Base-by-base conservation (phyloP, 1,140 invertebrate species). In the Drosophila grimshawi region DNA sequence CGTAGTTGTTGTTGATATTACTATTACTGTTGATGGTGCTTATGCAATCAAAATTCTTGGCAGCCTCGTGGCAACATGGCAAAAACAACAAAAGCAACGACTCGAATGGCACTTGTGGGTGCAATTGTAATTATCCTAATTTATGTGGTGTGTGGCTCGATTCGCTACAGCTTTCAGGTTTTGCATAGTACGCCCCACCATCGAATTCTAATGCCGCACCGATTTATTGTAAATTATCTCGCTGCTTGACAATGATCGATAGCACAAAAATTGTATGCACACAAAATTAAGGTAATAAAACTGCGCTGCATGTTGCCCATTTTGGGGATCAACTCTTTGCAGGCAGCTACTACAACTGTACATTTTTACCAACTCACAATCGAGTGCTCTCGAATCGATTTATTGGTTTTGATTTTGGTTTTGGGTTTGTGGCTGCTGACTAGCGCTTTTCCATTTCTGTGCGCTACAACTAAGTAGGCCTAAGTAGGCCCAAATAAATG, bases 121-220 rank as follows among this genome's bases (percentile, higher is more conserved):
- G 85, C 85, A 89, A 89, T 89, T 85, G 85, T 89, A 89, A 89
- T 89, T 89, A 89, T 89, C 85, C 86, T 85, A 89, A 89, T 90
- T 89, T 89, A 89, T 89, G 85, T 89, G 89, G 80, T 80, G 51
- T 69, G 66, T 39, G 48, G 64, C 59, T 75, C 49, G 51, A 41
- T 76, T 67, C 68, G 65, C 64, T 80, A 69, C 77, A 75, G 55
- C 68, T 72, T 60, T 71, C 48, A n/a, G 45, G 35, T 67, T 75
- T 60, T 48, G 53, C 46, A 53, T 39, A 19, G 19, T 3, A 61
- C 70, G 70, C 59, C 77, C 59, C 55, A 49, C 30, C 52, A 48
- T 27, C 39, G 59, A 43, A 85, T 89, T 90, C 86, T 90, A 67
- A 88, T 62, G 57, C 51, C 37, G 75, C 64, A 70, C 81, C 73